Conservation (phyloP, 2,888 invertebrate species). For the Drosophila robusta region DNA sequence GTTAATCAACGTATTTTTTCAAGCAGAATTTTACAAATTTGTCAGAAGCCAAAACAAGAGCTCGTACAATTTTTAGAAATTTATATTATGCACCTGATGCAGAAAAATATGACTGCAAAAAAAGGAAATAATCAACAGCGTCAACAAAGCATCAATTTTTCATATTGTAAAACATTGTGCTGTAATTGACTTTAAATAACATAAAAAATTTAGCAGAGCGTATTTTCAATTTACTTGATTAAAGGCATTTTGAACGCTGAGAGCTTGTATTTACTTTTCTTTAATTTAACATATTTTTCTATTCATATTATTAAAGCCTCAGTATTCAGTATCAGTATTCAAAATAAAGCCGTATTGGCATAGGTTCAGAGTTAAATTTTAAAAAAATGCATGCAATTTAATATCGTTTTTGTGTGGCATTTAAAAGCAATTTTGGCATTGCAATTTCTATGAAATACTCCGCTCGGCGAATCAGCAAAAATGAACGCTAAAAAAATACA, state of each 20-base stretch:
- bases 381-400: neutral
- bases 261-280: neutral
- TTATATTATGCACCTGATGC: neutral
- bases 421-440: conserved; percentile 6
- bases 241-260: neutral
- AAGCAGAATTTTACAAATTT: conserved; percentile 34
- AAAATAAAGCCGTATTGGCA: neutral
- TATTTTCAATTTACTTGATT: neutral
- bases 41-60: neutral
- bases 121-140: neutral
- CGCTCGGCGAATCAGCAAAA: too few species aligned
- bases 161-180: neutral
- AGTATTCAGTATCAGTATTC: conserved; percentile 1
- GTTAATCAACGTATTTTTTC: conserved; percentile 40
- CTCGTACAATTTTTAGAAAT: neutral
- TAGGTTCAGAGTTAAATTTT: neutral
- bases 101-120: neutral
- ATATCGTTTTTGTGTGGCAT: conserved; percentile 3
- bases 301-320: neutral
- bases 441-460: too few species aligned
- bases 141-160: neutral
- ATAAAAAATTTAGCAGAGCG: neutral
- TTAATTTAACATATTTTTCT: neutral
- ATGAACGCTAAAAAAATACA: neutral
- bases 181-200: neutral